A percentile compares a stretch with the other conserved stretches of the same genome.
These are phyloP conservation scores for Tenebrosternarchus preto DNA, from an alignment of 2,113 vertebrate species.

Conservation along the genomic window DNA sequence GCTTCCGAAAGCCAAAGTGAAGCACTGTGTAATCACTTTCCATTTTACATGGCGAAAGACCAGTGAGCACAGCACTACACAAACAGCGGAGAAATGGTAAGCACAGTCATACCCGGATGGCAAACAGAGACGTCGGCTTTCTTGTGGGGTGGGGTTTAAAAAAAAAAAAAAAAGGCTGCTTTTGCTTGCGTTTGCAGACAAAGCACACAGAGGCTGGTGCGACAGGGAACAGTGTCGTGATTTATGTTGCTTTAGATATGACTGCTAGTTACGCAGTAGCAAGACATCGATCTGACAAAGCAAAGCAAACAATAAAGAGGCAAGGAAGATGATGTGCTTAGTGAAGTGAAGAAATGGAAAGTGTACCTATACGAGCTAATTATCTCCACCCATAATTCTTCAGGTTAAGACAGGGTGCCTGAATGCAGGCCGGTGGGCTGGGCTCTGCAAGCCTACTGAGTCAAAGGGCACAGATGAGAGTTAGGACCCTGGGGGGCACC, in stretches of 20 bases:
- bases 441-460: slow-evolving; percentile 61
- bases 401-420: slow-evolving; percentile 76
- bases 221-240: slow-evolving; percentile 79
- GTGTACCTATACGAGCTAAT: slow-evolving; percentile 81
- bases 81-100: slow-evolving; percentile 51
- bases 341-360: slow-evolving; percentile 79
- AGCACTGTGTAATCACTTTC: slow-evolving; percentile 56
- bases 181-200: slow-evolving; percentile 49
- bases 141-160: slow-evolving; percentile 2
- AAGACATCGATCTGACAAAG: slow-evolving; percentile 83
- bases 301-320: slow-evolving; percentile 83
- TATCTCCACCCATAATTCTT: slow-evolving; percentile 80
- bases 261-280: slow-evolving; percentile 80
- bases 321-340: slow-evolving; percentile 81
- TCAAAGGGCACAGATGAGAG: slow-evolving; percentile 50
- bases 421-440: slow-evolving; percentile 66
- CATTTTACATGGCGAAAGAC: slow-evolving; percentile 54
- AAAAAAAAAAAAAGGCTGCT: slow-evolving; percentile 26
- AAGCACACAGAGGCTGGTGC: slow-evolving; percentile 67
- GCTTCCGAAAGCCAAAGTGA: slow-evolving; percentile 43
- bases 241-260: slow-evolving; percentile 78
- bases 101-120: slow-evolving; percentile 18
- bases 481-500: slow-evolving; percentile 4
- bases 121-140: slow-evolving; percentile 32
- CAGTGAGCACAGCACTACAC: slow-evolving; percentile 56